Evolutionary conservation across 2,797 vertebrate genomes (phyloP).

Genomic region (Botia almorhae): DNA sequence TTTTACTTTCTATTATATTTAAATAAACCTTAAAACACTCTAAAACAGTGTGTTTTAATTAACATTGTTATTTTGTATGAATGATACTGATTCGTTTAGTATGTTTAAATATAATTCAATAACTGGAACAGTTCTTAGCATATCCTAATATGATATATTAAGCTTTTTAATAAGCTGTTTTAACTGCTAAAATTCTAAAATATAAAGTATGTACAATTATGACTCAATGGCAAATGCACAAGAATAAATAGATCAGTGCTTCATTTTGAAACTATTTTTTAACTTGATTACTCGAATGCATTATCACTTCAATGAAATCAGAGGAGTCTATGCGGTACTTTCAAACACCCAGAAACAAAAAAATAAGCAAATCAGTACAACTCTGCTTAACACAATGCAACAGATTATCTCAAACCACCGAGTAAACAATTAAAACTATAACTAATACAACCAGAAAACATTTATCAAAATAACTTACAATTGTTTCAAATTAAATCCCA

Average conservation of each 20-base stretch:
- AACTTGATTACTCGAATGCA: not conserved
- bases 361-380: not conserved
- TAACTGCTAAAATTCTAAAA: not conserved
- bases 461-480: not conserved
- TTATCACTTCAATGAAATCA: not conserved
- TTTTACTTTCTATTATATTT: not conserved
- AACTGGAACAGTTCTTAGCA: not conserved
- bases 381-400: not conserved
- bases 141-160: not conserved
- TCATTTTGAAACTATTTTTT: not conserved
- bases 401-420: not conserved
- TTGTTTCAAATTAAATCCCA: not conserved
- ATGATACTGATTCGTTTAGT: not conserved
- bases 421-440: not conserved
- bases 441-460: not conserved
- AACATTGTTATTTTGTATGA: not conserved
- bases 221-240: not conserved
- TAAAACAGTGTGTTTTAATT: not conserved
- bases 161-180: not conserved
- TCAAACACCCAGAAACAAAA: not conserved
- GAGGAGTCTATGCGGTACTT: not conserved
- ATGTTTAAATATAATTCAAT: not conserved
- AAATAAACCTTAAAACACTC: not conserved
- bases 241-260: not conserved
- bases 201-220: not conserved